phyloP scores from a whole-genome alignment of 2,113 vertebrate species.

The Alces alces region DNA sequence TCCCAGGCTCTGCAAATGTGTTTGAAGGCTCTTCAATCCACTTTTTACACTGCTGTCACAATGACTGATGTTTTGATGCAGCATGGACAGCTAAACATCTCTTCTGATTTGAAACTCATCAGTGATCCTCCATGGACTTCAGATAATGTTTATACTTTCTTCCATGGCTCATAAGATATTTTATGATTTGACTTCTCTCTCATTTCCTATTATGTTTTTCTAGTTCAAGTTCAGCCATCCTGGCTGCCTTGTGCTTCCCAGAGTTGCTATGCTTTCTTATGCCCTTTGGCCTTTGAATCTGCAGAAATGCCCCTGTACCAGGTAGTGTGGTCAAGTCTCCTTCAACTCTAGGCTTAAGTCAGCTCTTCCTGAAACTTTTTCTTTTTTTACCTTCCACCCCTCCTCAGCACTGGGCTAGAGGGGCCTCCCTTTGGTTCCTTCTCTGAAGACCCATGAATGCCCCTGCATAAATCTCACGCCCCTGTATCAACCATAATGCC shows the following conservation, averaged over 20 bases:
- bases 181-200: neutral
- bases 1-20: neutral
- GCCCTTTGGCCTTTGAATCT: neutral
- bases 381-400: neutral
- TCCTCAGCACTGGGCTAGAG: neutral
- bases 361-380: neutral
- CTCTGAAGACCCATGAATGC: neutral
- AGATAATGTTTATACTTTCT: neutral
- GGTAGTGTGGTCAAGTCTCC: neutral
- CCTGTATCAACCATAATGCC: neutral
- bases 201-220: neutral
- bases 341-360: neutral
- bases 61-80: neutral
- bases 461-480: neutral
- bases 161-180: neutral
- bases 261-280: neutral
- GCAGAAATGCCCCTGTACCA: neutral
- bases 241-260: neutral
- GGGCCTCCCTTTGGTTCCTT: neutral
- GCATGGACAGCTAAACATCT: neutral
- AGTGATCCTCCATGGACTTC: neutral
- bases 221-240: neutral
- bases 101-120: neutral
- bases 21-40: fast-evolving
- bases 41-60: neutral